Evolutionary conservation across 2,888 invertebrate genomes (phyloP).

Genomic region (Drosophila pullipes): DNA sequence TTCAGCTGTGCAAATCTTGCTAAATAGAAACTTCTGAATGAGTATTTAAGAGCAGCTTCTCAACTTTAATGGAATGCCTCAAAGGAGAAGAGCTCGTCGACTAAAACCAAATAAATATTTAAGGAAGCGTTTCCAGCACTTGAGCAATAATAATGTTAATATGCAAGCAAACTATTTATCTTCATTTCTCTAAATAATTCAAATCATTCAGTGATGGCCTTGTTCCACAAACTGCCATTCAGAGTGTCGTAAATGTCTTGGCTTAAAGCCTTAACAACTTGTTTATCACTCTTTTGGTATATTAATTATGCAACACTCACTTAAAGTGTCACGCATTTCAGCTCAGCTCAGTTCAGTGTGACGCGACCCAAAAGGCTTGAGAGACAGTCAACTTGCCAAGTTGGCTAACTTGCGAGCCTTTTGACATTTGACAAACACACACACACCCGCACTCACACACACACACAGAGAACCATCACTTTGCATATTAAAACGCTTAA

Average conservation of each 20-base stretch:
- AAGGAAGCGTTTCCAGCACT: not conserved
- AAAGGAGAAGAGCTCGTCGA: not conserved
- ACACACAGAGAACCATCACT: not conserved
- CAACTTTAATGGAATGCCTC: not conserved
- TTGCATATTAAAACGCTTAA: conserved; percentile 36
- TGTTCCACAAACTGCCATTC: not conserved
- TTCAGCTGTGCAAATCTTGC: not conserved
- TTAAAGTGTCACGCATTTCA: conserved; percentile 26
- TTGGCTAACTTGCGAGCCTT: not conserved
- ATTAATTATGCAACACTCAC: conserved; percentile 39
- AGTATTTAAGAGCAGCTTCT: not conserved
- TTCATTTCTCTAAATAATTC: conserved; percentile 4
- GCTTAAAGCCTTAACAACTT: conserved; percentile 21
- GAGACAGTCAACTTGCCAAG: not conserved
- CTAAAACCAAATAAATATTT: not conserved
- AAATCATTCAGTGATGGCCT: not conserved
- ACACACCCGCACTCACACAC: not conserved
- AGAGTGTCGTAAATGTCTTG: conserved; percentile 13
- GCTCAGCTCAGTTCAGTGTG: not conserved
- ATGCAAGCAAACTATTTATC: conserved; percentile 1
- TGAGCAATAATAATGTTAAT: not conserved
- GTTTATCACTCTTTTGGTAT: conserved; percentile 16
- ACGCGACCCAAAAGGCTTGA: conserved; percentile 27
- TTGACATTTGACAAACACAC: not conserved
- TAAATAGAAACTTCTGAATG: not conserved